Evolutionary conservation across 1,140 invertebrate genomes (phyloP), one percentile per base, ranked within the genome.

Genomic region (Drosophila fuyamai): DNA sequence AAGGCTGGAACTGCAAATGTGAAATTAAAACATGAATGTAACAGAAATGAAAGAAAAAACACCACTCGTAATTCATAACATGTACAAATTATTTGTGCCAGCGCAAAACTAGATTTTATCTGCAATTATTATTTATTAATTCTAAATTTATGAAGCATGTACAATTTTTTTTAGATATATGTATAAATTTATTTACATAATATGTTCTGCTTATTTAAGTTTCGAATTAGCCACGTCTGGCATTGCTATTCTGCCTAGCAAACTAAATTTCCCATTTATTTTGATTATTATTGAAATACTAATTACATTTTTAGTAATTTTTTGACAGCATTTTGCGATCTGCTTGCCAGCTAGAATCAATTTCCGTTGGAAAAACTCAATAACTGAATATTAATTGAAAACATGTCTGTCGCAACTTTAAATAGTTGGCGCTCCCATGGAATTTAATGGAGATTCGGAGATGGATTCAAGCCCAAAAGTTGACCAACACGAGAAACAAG

Each of bases 401-500:
- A 23, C 41, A 14, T 5, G 8, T n/a, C 16, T 32, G 27, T 60
- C 55, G 60, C 38, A 9, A 9, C 27, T 29, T 60, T 62, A 35
- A 62, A 65, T 47, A 32, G 59, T 63, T 65, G 29, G 18, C 44
- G 5, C 16, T 14, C 5, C 12, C 14, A 5, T 14, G 0, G 1
- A 41, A 60, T 32, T 23, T 43, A 4, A 23, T 23, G 23, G 2
- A 23, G 14, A 35, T 47, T 38, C 38, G 41, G 10, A 46, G 29
- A 14, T 40, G 13, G 23, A 43, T 50, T 66, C n/a, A 65, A 66
- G 44, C 59, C 29, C 4, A 3, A 46, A 12, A 35, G 10, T 66
- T 67, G 63, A 67, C 43, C 63, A 40, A 67, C 40, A 57, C 46
- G 63, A 48, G 16, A 66, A 66, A 50, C 44, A 44, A 43, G 41